Evolutionary conservation across 2,113 vertebrate genomes (phyloP).

Genomic region (Ctenomys sociabilis): DNA sequence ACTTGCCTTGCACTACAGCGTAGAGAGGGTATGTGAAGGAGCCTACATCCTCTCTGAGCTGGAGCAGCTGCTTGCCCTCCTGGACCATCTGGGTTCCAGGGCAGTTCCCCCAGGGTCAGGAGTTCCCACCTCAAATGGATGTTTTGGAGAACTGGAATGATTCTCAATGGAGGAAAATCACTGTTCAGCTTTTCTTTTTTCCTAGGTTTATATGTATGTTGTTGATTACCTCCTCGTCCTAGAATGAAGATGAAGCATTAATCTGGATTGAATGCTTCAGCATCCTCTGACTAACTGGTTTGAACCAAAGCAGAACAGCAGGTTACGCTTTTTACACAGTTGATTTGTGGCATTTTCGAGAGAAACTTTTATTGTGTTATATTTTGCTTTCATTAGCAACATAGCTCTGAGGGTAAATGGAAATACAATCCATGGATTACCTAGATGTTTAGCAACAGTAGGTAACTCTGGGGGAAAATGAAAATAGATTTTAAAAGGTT

Average conservation of each 20-base stretch:
- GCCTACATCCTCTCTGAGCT: conserved; percentile 71
- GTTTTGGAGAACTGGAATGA: neutral
- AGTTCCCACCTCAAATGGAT: rapidly evolving
- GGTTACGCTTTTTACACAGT: neutral
- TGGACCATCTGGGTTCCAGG: conserved; percentile 83
- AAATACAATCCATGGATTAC: neutral
- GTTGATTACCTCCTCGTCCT: neutral
- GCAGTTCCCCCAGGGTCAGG: conserved; percentile 71
- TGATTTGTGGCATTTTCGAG: neutral
- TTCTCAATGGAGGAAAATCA: neutral
- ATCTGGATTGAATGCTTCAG: neutral
- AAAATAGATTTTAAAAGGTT: conserved; percentile 34
- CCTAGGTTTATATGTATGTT: neutral
- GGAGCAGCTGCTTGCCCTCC: conserved; percentile 75
- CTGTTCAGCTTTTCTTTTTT: neutral
- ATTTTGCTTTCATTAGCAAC: neutral
- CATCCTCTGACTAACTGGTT: neutral
- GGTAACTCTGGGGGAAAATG: neutral
- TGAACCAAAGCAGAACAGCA: neutral
- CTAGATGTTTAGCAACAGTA: neutral
- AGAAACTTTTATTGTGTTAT: neutral
- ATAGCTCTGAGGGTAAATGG: neutral
- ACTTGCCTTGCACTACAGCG: conserved; percentile 78
- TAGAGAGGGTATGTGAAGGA: conserved; percentile 83
- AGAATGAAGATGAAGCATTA: neutral